Percentiles rank a stretch among this genome's conserved stretches.
phyloP scores from a whole-genome alignment of 2,888 invertebrate species.

The Ectemnius cavifrons region DNA sequence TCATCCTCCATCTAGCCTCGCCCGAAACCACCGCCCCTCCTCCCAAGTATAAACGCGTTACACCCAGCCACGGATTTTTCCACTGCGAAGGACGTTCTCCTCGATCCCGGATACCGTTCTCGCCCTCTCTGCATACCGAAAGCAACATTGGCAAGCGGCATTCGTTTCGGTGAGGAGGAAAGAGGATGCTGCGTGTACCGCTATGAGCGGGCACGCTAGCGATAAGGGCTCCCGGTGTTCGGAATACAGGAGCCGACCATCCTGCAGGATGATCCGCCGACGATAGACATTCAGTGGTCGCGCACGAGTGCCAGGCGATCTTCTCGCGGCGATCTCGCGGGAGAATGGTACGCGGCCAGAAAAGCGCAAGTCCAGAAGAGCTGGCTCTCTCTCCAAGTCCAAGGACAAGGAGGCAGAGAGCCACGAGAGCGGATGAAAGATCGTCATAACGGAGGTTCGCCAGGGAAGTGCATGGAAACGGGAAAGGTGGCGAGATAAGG shows the following conservation, averaged over 20 bases:
- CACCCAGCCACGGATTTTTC: conserved; percentile 17
- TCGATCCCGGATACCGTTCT: conserved; percentile 41
- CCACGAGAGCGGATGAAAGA: conserved; percentile 51
- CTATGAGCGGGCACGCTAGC: background rate
- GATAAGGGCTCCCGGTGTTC: background rate
- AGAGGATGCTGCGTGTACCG: conserved; percentile 3
- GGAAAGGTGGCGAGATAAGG: conserved; percentile 61
- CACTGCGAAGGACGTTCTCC: conserved; percentile 35
- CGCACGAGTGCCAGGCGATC: background rate
- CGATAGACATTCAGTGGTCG: conserved; percentile 17
- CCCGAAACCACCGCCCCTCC: conserved; percentile 4
- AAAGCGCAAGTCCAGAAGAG: conserved; percentile 4
- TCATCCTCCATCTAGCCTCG: conserved; percentile 39
- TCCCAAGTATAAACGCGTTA: conserved; percentile 13
- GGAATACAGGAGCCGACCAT: conserved; percentile 5
- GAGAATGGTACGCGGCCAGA: conserved; percentile 12
- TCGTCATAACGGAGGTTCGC: conserved; percentile 55
- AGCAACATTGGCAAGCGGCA: background rate
- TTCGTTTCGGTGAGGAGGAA: background rate
- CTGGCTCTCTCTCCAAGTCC: background rate
- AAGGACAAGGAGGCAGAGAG: background rate
- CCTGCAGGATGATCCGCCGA: conserved; percentile 11
- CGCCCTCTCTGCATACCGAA: background rate
- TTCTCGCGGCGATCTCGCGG: conserved; percentile 38
- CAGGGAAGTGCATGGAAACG: conserved; percentile 44